Percentiles rank a stretch among this genome's conserved stretches.
Conservation (phyloP, 2,113 vertebrate species). For the Pseudonaja textilis region DNA sequence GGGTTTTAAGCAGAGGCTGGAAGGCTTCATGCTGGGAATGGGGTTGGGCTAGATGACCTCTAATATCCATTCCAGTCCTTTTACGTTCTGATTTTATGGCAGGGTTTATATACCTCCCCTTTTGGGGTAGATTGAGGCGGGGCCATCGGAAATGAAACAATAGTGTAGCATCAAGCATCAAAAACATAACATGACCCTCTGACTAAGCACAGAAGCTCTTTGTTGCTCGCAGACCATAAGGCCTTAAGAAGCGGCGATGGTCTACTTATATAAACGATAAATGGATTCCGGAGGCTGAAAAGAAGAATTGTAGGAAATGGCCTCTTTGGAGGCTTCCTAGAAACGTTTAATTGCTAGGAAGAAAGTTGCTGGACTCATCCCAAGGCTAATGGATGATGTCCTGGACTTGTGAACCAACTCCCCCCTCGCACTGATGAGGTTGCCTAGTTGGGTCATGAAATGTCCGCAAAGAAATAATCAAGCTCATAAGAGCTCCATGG, state of each 20-base stretch:
- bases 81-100: neutral
- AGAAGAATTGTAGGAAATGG: neutral
- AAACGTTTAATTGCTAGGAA: neutral
- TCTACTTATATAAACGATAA: neutral
- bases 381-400: neutral
- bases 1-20: neutral
- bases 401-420: neutral
- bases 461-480: too few species aligned
- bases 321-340: neutral
- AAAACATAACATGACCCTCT: neutral
- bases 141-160: neutral
- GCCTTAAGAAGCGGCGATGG: neutral
- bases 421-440: too few species aligned
- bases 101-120: neutral
- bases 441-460: too few species aligned
- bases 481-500: too few species aligned
- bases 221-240: neutral
- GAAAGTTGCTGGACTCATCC: neutral
- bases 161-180: neutral
- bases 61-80: neutral
- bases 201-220: neutral
- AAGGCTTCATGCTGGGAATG: neutral
- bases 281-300: neutral
- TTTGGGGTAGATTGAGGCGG: neutral
- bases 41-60: neutral